These are phyloP conservation scores for Coregonus suidteri DNA, from an alignment of 2,797 vertebrate species.

Conservation along the genomic window DNA sequence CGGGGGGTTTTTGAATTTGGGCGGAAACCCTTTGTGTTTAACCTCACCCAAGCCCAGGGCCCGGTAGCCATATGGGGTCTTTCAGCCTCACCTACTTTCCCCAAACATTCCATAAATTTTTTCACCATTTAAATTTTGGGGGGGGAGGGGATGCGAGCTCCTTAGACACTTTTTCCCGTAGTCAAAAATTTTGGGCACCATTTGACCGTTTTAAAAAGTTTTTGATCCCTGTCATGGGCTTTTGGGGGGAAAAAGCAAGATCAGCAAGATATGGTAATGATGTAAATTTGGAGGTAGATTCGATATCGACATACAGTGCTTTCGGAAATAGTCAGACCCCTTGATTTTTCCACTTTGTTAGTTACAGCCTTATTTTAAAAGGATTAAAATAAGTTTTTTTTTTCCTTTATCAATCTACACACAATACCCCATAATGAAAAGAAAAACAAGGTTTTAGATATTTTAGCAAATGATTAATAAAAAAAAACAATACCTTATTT, in stretches of 20 bases:
- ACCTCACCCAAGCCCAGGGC: conserved; percentile 54
- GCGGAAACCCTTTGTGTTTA: conserved; percentile 58
- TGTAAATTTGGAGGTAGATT: conserved; percentile 8
- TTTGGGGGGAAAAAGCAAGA: conserved; percentile 24
- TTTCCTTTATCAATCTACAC: too few relatives aligned
- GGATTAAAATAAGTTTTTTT: too few relatives aligned
- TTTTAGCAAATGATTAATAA: too few relatives aligned
- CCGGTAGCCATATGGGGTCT: conserved; percentile 67
- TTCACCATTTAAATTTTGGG: conserved; percentile 68
- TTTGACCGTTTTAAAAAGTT: conserved; percentile 62
- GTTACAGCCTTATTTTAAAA: too few relatives aligned
- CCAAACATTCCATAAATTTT: conserved; percentile 74
- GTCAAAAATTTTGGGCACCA: conserved; percentile 53
- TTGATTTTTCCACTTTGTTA: too few relatives aligned
- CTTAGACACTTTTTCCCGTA: conserved; percentile 59
- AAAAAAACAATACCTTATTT: too few relatives aligned
- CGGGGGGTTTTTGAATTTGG: too few relatives aligned
- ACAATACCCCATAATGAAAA: too few relatives aligned
- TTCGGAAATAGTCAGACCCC: too few relatives aligned
- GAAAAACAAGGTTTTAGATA: too few relatives aligned
- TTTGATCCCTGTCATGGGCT: conserved; percentile 35
- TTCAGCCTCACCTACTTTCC: conserved; percentile 71
- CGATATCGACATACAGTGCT: background rate
- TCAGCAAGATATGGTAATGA: conserved; percentile 41
- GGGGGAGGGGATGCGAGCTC: conserved; percentile 65